A percentile compares a stretch with the other conserved stretches of the same genome.
Conservation (phyloP, 2,797 vertebrate genomes). For the Catharus ustulatus region DNA sequence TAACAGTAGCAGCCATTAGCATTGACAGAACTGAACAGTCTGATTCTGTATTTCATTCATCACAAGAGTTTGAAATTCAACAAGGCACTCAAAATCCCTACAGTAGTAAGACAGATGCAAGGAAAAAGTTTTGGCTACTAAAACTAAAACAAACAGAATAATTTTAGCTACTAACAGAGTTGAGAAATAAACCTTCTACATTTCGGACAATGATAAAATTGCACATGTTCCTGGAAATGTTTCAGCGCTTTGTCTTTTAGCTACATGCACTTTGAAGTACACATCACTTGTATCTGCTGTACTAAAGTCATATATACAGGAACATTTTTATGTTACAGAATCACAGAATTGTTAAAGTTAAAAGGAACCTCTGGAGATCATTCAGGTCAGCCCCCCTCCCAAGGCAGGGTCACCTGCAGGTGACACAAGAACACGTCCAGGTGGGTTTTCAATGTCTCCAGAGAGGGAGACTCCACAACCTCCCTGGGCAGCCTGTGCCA, state of each 20-base stretch:
- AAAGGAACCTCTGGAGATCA: neutral
- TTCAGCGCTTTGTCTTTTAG: neutral
- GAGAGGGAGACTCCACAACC: neutral
- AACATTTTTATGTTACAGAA: neutral
- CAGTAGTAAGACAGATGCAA: neutral
- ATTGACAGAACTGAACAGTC: neutral
- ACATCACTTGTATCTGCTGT: neutral
- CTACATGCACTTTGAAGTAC: neutral
- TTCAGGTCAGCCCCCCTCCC: neutral
- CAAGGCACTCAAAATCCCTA: constrained; percentile 19
- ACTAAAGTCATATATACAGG: neutral
- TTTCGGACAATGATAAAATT: constrained; percentile 36
- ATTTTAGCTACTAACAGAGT: constrained; percentile 29
- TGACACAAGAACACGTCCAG: neutral
- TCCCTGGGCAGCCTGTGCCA: neutral
- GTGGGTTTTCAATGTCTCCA: neutral
- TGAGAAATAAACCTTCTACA: neutral
- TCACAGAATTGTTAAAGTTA: neutral
- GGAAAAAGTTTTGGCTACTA: constrained; percentile 8
- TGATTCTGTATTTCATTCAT: constrained; percentile 31
- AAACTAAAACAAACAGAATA: constrained; percentile 50
- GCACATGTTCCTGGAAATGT: neutral
- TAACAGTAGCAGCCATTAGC: neutral
- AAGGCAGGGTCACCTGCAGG: neutral
- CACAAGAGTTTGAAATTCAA: constrained; percentile 29